Conservation (phyloP, 1,140 invertebrate genomes). For the Physella acuta region DNA sequence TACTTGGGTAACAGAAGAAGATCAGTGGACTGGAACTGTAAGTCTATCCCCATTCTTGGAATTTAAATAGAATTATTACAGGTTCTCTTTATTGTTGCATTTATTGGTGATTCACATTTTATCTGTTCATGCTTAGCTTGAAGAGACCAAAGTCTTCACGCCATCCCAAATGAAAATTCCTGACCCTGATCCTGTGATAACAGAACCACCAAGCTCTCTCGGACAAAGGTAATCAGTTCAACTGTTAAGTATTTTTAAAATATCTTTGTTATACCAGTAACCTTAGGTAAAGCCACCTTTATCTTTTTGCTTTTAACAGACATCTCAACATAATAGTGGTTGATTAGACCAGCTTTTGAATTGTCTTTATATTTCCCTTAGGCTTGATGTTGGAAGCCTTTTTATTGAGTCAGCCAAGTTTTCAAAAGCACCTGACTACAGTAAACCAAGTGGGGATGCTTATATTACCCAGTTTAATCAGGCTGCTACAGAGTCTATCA, state of each 20-base stretch:
- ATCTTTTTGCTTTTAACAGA: too few species aligned
- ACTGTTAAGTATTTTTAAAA: slow-evolving; percentile 12
- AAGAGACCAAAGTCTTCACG: slow-evolving; percentile 93
- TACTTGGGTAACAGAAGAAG: slow-evolving; percentile 82
- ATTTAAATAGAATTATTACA: too few species aligned
- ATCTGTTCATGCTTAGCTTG: slow-evolving; percentile 62
- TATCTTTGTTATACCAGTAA: not conserved
- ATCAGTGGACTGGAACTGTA: slow-evolving; percentile 86
- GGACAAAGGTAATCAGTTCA: slow-evolving; percentile 37
- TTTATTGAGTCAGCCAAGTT: slow-evolving; percentile 48
- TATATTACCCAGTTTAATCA: slow-evolving; percentile 63
- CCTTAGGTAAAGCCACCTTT: too few species aligned
- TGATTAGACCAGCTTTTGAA: too few species aligned
- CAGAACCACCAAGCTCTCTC: slow-evolving; percentile 36
- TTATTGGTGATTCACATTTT: too few species aligned
- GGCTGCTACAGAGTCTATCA: slow-evolving; percentile 67
- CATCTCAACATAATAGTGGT: too few species aligned
- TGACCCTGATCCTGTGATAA: slow-evolving; percentile 31
- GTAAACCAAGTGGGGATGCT: slow-evolving; percentile 36
- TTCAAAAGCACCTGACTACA: slow-evolving; percentile 33
- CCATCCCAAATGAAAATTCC: slow-evolving; percentile 39
- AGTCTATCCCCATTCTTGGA: too few species aligned
- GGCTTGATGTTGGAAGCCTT: slow-evolving; percentile 53
- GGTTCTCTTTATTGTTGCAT: too few species aligned
- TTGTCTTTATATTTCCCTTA: slow-evolving; percentile 27